Evolutionary conservation across 2,797 vertebrate species (phyloP).

Genomic region (Chelonia mydas): DNA sequence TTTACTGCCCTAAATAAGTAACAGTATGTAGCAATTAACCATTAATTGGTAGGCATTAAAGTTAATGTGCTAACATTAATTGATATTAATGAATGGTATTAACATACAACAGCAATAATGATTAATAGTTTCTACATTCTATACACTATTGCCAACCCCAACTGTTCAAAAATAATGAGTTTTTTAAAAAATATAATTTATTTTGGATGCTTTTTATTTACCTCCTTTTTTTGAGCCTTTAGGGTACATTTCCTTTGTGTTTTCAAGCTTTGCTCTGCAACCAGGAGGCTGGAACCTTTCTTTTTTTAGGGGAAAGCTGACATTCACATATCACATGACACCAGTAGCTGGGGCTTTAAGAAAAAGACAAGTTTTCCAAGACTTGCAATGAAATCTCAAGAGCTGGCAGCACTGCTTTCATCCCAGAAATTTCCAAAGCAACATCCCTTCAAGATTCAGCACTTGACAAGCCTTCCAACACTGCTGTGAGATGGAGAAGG

Average conservation of each 20-base stretch:
- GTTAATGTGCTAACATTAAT: neutral
- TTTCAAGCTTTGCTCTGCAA: neutral
- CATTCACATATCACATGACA: neutral
- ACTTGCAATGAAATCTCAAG: neutral
- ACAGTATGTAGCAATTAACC: neutral
- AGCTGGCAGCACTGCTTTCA: neutral
- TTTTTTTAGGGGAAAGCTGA: neutral
- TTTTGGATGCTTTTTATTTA: neutral
- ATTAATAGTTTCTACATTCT: neutral
- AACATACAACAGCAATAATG: neutral
- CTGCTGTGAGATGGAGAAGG: neutral
- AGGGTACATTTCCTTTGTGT: neutral
- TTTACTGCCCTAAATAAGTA: neutral
- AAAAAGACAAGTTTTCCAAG: neutral
- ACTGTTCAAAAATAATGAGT: neutral
- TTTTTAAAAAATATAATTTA: neutral
- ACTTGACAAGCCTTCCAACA: neutral
- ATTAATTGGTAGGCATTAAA: neutral
- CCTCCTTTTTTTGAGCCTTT: neutral
- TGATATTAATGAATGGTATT: neutral
- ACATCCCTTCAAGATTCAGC: neutral
- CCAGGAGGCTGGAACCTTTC: neutral
- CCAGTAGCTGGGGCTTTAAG: neutral
- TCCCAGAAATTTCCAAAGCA: neutral
- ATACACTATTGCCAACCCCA: neutral